Evolutionary conservation across 2,113 vertebrate species (phyloP).

Genomic region (Phasianus colchicus): DNA sequence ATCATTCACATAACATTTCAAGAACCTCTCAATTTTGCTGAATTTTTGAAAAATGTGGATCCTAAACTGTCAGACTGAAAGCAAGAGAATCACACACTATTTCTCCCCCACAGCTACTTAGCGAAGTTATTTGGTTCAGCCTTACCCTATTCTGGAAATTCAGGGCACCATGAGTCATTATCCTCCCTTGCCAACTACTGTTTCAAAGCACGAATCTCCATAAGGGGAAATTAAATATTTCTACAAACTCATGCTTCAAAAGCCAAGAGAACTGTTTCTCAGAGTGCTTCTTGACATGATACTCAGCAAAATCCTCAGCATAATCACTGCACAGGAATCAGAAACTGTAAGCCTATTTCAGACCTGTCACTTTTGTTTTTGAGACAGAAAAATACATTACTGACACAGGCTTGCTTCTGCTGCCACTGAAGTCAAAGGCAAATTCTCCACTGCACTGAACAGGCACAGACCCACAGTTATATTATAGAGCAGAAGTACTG

Average conservation of each 20-base stretch:
- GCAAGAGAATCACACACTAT: background rate
- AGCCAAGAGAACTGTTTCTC: background rate
- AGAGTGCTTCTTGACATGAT: background rate
- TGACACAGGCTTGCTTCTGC: background rate
- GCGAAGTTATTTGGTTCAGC: background rate
- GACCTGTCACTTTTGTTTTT: background rate
- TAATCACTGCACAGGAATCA: background rate
- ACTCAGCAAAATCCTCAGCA: background rate
- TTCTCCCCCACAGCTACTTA: background rate
- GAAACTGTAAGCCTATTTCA: constrained; percentile 2
- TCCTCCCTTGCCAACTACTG: background rate
- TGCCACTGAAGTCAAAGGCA: constrained; percentile 3
- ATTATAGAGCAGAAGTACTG: background rate
- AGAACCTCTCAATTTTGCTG: background rate
- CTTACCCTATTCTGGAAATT: constrained; percentile 8
- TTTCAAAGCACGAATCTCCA: background rate
- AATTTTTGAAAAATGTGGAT: background rate
- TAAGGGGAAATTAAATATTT: constrained; percentile 41
- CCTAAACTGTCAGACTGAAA: background rate
- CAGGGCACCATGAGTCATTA: background rate
- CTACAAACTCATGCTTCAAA: background rate
- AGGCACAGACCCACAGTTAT: background rate
- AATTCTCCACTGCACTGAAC: background rate
- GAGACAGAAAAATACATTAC: background rate
- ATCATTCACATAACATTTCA: background rate